These are phyloP conservation scores for Nothobranchius furzeri DNA, from an alignment of 2,113 vertebrate species.

Conservation along the genomic window DNA sequence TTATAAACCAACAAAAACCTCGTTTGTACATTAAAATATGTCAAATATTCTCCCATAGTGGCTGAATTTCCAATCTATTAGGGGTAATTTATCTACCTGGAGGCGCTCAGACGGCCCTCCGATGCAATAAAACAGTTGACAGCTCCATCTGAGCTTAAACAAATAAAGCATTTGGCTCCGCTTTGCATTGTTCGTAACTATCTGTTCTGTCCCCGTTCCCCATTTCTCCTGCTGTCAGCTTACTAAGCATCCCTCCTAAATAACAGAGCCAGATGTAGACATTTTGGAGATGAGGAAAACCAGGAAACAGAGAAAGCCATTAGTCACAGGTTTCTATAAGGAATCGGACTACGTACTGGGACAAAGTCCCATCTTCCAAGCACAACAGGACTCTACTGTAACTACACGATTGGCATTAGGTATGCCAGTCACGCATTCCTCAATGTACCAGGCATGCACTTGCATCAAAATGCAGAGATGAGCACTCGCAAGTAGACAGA, in stretches of 20 bases:
- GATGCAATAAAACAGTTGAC: slow-evolving; percentile 11
- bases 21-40: slow-evolving; percentile 10
- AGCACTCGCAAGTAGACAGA: slow-evolving; percentile 1
- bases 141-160: slow-evolving; percentile 25
- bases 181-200: neutral
- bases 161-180: slow-evolving; percentile 33
- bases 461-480: slow-evolving; percentile 31
- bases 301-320: slow-evolving; percentile 23
- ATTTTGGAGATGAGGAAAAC: slow-evolving; percentile 45
- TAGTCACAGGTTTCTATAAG: slow-evolving; percentile 33
- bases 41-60: slow-evolving; percentile 11
- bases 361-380: neutral
- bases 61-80: slow-evolving; percentile 28
- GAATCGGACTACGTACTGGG: neutral
- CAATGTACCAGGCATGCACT: neutral
- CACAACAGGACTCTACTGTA: neutral
- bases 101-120: neutral
- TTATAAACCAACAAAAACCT: neutral
- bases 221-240: slow-evolving; percentile 25
- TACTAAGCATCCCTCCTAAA: slow-evolving; percentile 37
- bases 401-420: neutral
- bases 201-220: neutral
- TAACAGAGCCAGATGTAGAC: slow-evolving; percentile 35
- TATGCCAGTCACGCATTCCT: slow-evolving; percentile 4
- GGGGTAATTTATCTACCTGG: slow-evolving; percentile 21